Evolutionary conservation across 2,888 invertebrate genomes (phyloP).

Genomic region (Leptopilina myrica): DNA sequence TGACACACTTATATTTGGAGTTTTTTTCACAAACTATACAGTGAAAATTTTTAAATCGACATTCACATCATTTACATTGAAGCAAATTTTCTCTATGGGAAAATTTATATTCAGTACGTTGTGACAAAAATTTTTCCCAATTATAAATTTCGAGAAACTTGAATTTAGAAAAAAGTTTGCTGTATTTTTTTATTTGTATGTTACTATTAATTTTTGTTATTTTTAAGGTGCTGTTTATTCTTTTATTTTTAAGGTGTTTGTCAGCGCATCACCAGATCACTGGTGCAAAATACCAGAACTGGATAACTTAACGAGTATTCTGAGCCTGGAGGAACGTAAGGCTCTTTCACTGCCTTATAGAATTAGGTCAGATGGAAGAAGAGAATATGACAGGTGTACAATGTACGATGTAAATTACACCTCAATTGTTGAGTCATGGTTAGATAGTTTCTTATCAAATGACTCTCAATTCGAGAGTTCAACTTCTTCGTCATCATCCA

Average conservation of each 20-base stretch:
- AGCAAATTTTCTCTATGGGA: too few species aligned
- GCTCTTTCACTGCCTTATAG: conserved; percentile 78
- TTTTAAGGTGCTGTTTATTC: neutral
- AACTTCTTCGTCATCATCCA: conserved; percentile 40
- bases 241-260: conserved; percentile 79
- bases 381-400: conserved; percentile 77
- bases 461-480: conserved; percentile 39
- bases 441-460: conserved; percentile 55
- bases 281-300: conserved; percentile 82
- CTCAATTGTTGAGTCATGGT: conserved; percentile 70
- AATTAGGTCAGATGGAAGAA: conserved; percentile 74
- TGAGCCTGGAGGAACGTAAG: conserved; percentile 78
- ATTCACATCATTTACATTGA: too few species aligned
- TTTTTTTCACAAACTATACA: too few species aligned
- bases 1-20: too few species aligned
- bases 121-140: too few species aligned
- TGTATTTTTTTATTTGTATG: neutral
- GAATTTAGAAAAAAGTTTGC: too few species aligned
- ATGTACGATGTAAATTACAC: conserved; percentile 79
- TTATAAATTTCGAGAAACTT: too few species aligned
- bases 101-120: too few species aligned
- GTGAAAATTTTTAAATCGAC: too few species aligned
- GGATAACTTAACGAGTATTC: conserved; percentile 74
- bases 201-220: neutral
- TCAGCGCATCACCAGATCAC: conserved; percentile 84